These are phyloP conservation scores for Apis cerana DNA, from an alignment of 1,140 invertebrate genomes.

Conservation along the genomic window DNA sequence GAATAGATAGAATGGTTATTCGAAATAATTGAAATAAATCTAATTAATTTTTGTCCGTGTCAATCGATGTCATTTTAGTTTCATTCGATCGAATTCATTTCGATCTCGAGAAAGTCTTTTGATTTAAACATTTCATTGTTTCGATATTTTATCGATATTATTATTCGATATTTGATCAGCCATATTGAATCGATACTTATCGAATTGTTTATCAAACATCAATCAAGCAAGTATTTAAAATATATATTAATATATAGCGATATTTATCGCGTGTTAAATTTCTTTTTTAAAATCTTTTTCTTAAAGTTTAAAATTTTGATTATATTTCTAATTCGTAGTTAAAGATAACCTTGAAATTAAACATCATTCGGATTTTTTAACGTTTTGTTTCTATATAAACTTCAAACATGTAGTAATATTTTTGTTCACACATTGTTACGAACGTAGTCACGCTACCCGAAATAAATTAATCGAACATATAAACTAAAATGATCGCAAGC, in stretches of 20 bases:
- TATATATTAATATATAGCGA: too few relatives aligned
- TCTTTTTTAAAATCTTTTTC: neutral
- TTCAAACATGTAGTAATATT: neutral
- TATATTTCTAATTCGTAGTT: neutral
- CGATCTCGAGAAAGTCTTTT: neutral
- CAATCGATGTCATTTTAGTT: neutral
- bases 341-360: neutral
- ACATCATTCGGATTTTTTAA: neutral
- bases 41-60: neutral
- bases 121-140: neutral
- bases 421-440: too few relatives aligned
- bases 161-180: neutral
- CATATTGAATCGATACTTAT: slow-evolving; percentile 45
- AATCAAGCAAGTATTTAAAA: neutral
- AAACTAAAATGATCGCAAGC: neutral
- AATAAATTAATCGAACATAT: neutral
- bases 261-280: neutral
- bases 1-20: neutral
- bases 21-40: neutral
- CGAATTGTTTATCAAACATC: slow-evolving; percentile 11
- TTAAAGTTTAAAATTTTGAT: neutral
- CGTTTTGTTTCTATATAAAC: neutral
- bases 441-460: too few relatives aligned
- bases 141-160: neutral
- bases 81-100: neutral